Evolutionary conservation across 2,888 invertebrate species (phyloP), one percentile per base, ranked within the genome.

Genomic region (Slavum lentiscoides): DNA sequence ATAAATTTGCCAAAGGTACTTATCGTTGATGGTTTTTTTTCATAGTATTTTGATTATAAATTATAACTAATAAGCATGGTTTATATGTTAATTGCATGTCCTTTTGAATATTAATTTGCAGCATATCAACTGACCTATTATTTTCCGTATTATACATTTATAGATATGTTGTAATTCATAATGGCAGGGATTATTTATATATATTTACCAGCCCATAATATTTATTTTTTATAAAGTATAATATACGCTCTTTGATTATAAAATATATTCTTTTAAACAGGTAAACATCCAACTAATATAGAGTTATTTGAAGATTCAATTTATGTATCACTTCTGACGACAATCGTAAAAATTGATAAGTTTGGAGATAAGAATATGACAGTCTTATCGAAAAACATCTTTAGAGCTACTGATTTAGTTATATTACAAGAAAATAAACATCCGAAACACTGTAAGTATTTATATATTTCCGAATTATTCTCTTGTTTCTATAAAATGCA

Each of bases 301-400:
- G 93, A 92, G 84, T 89, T 93, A 0, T 93, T 93, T 85, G 93
- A 93, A 86, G 91, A 93, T 85, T 88, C 87, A 82, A 85, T 93
- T 17, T 93, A 91, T 85, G 88, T 93, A 39, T 90, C 91, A 61
- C 72, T 89, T 92, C 5, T 91, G 90, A 84, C 87, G 86, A 66
- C 87, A 85, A 17, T 90, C 17, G 84, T 88, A 62, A 86, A 86
- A 77, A 84, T 89, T 83, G 86, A 87, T 84, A 90, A 90, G 84
- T 89, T 89, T 85, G 88, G 88, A 11, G 55, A 75, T 61, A 83
- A 85, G 21, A 85, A 86, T 82, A 67, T 85, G 21, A 86, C 86
- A 21, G 83, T 85, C 81, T 83, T 90, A 82, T 87, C 89, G 0
- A 88, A 88, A 83, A 89, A 90, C 58, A 88, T 89, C 13, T 85